Evolutionary conservation across 2,888 invertebrate species (phyloP), one percentile per base, ranked within the genome.

Genomic region (Alentia gelatinosa): DNA sequence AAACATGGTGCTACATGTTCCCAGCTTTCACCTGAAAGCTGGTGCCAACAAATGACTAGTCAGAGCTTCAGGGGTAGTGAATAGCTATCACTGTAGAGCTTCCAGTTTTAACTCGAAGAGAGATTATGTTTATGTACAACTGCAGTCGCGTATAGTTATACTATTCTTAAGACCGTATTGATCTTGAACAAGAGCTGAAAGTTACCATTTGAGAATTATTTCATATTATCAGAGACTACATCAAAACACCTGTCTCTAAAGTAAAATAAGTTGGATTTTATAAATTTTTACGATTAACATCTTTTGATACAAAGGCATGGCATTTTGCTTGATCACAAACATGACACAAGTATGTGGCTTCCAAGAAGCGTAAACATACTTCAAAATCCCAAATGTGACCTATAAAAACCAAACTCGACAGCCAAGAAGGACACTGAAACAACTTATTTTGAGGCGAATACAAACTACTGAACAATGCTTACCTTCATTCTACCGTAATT

Each of bases 1-100:
- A 23, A n/a, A 79, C 74, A 79, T 79, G 79, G 79, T 79, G 79
- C 79, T 79, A 79, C 79, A 79, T 12, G 19, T 9, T 79, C 9
- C 79, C 79, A 37, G 79, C 79, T 39, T 39, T 39, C 26, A 23
- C 23, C 37, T 26, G 23, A 39, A 39, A 39, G 37, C 79, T 35
- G 79, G 37, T 39, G 79, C 79, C 12, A 79, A 39, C 23, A 79
- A 35, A 23, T 79, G 35, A 79, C 79, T 79, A 79, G 79, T 79
- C 79, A 79, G n/a, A 12, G 79, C 79, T 39, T 79, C 39, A 33
- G 68, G 68, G 56, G 33, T 30, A 26, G 68, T 30, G 15, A 26
- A 26, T n/a, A 3, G 68, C 68, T 68, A 68, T 30, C 26, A 1
- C 5, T 30, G 68, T 68, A 68, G 68, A 33, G 68, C 68, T 68